Percentiles rank a stretch among this genome's conserved stretches.
Conservation (phyloP, 2,888 invertebrate species). For the Lamellibrachia columna region DNA sequence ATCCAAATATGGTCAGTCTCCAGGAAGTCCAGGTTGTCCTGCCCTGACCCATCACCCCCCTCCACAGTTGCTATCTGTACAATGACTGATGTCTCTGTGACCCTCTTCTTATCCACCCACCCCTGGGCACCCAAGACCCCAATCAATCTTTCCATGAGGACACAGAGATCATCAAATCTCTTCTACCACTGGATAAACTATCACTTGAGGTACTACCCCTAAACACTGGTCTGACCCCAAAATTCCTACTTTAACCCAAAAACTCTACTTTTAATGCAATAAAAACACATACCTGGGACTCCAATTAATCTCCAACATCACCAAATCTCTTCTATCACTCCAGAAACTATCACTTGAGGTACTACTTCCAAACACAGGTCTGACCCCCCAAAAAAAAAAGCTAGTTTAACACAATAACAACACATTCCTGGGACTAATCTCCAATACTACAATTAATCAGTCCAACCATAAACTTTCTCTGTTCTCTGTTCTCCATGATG, state of each 20-base stretch:
- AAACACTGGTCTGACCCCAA: not conserved
- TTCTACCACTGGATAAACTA: not conserved
- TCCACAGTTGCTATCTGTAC: not conserved
- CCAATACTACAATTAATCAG: too few species aligned
- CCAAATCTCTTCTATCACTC: not conserved
- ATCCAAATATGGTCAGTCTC: not conserved
- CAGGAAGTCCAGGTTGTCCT: not conserved
- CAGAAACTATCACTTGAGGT: not conserved
- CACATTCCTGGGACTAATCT: not conserved
- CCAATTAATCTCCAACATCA: too few species aligned
- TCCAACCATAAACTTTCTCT: too few species aligned
- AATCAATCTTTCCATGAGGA: not conserved
- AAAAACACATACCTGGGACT: not conserved
- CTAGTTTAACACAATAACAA: not conserved
- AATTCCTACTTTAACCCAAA: not conserved
- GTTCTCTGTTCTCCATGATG: too few species aligned
- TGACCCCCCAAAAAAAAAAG: not conserved
- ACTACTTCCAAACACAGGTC: not conserved
- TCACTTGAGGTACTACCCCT: not conserved
- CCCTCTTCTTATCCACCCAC: not conserved
- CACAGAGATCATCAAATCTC: not conserved
- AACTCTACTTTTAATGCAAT: not conserved
- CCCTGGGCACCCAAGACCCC: not conserved
- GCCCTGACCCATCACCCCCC: not conserved
- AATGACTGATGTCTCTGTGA: not conserved